phyloP scores from a whole-genome alignment of 2,888 invertebrate species.

The Chironomus tentans region DNA sequence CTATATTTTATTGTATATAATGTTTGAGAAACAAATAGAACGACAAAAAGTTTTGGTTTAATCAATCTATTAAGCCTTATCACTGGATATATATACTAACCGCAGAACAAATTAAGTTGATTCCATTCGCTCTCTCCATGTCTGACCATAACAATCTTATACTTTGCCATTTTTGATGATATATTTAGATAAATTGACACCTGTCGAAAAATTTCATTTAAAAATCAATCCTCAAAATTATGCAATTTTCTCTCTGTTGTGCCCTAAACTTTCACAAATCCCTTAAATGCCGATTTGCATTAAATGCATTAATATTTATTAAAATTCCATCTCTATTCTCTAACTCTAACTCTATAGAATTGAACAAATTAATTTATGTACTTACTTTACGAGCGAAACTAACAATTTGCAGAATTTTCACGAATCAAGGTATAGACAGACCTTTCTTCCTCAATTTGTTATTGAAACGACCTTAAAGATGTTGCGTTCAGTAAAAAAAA shows the following conservation, averaged over 20 bases:
- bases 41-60: no score
- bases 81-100: slow-evolving; percentile 34
- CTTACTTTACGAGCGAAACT: slow-evolving; percentile 7
- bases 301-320: neutral
- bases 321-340: neutral
- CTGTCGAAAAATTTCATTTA: neutral
- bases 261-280: neutral
- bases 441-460: neutral
- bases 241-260: slow-evolving; percentile 16
- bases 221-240: neutral
- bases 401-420: slow-evolving; percentile 8
- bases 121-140: slow-evolving; percentile 72
- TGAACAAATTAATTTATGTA: neutral
- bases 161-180: slow-evolving; percentile 8
- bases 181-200: neutral
- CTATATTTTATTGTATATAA: no score
- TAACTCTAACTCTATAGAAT: neutral
- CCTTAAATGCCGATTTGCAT: neutral
- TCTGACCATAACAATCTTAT: slow-evolving; percentile 61
- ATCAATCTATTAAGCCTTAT: no score
- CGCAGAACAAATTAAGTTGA: slow-evolving; percentile 62
- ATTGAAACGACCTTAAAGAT: neutral
- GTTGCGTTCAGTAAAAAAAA: neutral
- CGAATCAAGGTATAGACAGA: neutral
- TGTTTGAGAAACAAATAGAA: no score